Percentiles rank a stretch among this genome's conserved stretches.
phyloP scores from a whole-genome alignment of 1,140 invertebrate genomes.

The Achatina immaculata region DNA sequence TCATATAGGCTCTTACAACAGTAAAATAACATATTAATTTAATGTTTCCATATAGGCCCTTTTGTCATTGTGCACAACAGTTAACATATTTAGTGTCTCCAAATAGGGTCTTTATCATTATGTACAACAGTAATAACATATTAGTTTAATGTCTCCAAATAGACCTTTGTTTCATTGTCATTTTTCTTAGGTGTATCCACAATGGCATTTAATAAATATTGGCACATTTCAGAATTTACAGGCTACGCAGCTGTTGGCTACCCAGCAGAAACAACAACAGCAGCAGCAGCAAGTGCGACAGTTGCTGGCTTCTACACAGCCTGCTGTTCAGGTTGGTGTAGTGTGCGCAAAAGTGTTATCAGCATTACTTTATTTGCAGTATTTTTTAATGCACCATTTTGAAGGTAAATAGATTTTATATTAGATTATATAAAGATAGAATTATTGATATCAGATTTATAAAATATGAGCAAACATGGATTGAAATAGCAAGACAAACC shows the following conservation, averaged over 20 bases:
- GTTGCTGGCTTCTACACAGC: conserved; percentile 20
- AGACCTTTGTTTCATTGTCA: no score
- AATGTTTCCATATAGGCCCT: not conserved
- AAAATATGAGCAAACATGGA: not conserved
- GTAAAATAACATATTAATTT: no score
- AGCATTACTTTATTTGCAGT: not conserved
- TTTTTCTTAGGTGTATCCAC: no score
- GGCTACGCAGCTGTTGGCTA: conserved; percentile 43
- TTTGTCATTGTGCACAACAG: no score
- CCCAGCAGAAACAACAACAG: conserved; percentile 51
- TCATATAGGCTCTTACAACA: no score
- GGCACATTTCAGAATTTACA: conserved; percentile 36
- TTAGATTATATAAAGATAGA: not conserved
- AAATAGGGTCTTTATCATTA: no score
- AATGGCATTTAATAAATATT: no score
- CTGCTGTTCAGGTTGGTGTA: conserved; percentile 5
- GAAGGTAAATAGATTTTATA: not conserved
- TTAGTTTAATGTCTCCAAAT: no score
- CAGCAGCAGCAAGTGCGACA: conserved; percentile 49
- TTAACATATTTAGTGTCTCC: no score
- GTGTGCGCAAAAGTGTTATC: not conserved
- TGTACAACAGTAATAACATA: no score
- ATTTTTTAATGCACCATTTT: not conserved
- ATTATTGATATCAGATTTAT: not conserved
- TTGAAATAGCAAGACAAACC: not conserved